phyloP scores from a whole-genome alignment of 92 coral and sea anemone genomes.

The Heliopora coerulea region DNA sequence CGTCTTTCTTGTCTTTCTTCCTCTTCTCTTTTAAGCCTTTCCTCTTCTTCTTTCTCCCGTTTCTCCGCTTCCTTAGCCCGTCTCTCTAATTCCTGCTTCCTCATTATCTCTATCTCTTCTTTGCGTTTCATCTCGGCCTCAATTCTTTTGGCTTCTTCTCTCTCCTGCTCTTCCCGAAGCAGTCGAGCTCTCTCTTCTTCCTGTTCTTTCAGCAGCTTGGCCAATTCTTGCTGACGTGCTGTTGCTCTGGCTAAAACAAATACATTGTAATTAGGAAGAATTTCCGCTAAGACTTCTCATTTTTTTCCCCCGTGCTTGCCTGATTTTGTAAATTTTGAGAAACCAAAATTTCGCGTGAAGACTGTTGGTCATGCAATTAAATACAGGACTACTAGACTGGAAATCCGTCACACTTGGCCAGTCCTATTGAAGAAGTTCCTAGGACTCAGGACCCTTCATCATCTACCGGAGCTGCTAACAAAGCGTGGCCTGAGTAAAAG shows the following conservation, averaged over 20 bases:
- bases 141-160: constrained; percentile 17
- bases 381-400: too few species aligned
- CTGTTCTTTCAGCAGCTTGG: constrained; percentile 72
- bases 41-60: constrained; percentile 43
- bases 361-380: too few species aligned
- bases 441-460: too few species aligned
- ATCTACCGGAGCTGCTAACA: too few species aligned
- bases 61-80: constrained; percentile 10
- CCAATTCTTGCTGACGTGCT: constrained; percentile 75
- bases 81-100: constrained; percentile 12
- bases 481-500: too few species aligned
- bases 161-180: constrained; percentile 27
- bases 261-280: too few species aligned
- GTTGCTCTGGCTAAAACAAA: constrained; percentile 63
- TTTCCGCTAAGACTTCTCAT: too few species aligned
- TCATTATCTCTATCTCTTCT: constrained; percentile 11
- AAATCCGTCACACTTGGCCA: too few species aligned
- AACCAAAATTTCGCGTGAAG: too few species aligned
- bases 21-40: constrained; percentile 71
- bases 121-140: constrained; percentile 15
- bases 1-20: constrained; percentile 83
- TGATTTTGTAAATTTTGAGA: too few species aligned
- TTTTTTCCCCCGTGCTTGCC: too few species aligned
- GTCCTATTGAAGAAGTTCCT: too few species aligned
- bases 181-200: constrained; percentile 58